A percentile compares a stretch with the other conserved stretches of the same genome.
Evolutionary conservation across 2,888 invertebrate species (phyloP).

Genomic region (Polia nebulosa): DNA sequence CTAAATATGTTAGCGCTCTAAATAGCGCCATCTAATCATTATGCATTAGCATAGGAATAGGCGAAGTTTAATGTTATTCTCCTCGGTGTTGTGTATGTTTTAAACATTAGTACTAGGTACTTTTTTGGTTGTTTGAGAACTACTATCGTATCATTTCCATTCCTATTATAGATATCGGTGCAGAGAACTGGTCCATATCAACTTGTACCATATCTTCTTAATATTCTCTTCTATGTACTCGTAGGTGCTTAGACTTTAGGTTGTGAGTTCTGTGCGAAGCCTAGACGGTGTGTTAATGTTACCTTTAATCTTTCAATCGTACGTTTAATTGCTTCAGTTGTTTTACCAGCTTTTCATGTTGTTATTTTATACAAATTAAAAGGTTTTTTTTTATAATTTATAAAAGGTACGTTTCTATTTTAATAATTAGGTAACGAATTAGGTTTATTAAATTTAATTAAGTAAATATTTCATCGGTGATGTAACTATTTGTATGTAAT

Average conservation of each 20-base stretch:
- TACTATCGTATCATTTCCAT: neutral
- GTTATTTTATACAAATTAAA: neutral
- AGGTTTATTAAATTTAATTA: neutral
- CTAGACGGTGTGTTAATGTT: constrained; percentile 39
- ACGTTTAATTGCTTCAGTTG: neutral
- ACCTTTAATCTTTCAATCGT: constrained; percentile 16
- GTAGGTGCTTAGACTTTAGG: neutral
- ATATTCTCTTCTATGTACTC: neutral
- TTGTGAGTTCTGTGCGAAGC: neutral
- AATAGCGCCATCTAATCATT: neutral
- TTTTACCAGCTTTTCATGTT: neutral
- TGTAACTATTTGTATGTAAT: constrained; percentile 1
- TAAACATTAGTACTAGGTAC: neutral
- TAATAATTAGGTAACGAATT: neutral
- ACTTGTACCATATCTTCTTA: neutral
- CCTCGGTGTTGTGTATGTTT: neutral
- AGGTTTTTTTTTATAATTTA: neutral
- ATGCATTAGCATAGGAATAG: neutral
- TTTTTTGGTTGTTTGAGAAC: neutral
- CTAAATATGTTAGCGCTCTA: neutral
- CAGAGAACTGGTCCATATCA: no score
- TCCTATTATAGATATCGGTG: no score
- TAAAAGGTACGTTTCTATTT: neutral
- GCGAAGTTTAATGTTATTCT: neutral
- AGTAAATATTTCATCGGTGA: neutral